These are phyloP conservation scores for Muscicapa adusta DNA, from an alignment of 2,113 vertebrate genomes.

Conservation along the genomic window DNA sequence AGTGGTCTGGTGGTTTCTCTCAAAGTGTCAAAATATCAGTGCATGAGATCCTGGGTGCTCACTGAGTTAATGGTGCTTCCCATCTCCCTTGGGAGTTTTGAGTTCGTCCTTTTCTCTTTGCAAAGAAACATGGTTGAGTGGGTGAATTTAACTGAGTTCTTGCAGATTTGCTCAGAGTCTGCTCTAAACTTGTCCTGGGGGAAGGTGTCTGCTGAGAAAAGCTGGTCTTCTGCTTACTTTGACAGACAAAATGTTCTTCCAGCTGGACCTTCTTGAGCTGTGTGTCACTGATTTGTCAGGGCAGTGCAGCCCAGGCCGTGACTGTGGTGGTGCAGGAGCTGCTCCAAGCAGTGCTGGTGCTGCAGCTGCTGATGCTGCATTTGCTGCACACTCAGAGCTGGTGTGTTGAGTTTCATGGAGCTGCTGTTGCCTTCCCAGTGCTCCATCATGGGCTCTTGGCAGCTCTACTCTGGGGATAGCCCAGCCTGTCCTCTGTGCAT, in stretches of 20 bases:
- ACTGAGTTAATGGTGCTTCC: not conserved
- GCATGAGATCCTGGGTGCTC: not conserved
- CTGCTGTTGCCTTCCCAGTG: not conserved
- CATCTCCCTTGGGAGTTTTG: not conserved
- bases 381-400: not conserved
- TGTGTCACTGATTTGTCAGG: not conserved
- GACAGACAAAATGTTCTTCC: not conserved
- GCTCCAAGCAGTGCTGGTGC: not conserved
- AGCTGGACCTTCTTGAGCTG: not conserved
- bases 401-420: not conserved
- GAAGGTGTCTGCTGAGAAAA: not conserved
- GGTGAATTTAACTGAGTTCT: not conserved
- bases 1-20: not conserved
- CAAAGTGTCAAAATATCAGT: not conserved
- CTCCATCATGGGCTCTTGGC: not conserved
- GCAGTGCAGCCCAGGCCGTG: fast-evolving
- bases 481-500: not conserved
- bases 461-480: not conserved
- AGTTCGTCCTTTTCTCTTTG: not conserved
- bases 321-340: not conserved
- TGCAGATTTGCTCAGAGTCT: not conserved
- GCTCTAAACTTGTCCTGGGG: not conserved
- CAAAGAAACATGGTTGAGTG: not conserved
- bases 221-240: not conserved
- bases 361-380: fast-evolving